phyloP scores from a whole-genome alignment of 2,888 invertebrate genomes.

The Atherix ibis region DNA sequence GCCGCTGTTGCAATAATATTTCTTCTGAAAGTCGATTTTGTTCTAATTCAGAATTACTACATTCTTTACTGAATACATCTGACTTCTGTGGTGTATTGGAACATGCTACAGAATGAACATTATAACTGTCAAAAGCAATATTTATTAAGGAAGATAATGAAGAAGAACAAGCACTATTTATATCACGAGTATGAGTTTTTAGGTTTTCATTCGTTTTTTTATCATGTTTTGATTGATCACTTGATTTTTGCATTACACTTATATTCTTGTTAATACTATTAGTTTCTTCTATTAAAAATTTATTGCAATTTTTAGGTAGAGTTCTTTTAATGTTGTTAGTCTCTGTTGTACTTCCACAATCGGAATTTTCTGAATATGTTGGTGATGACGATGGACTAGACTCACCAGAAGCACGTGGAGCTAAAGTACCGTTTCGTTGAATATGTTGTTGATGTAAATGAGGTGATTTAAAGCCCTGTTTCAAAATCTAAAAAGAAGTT shows the following conservation, averaged over 20 bases:
- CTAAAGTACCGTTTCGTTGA: conserved; percentile 26
- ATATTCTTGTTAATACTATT: neutral
- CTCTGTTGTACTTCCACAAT: conserved; percentile 20
- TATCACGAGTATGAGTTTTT: conserved; percentile 11
- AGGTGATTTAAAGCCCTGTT: no score
- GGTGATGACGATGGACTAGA: conserved; percentile 33
- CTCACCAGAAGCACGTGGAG: conserved; percentile 32
- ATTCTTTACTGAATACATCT: no score
- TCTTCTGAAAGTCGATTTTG: conserved; percentile 4
- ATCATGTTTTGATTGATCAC: conserved; percentile 10
- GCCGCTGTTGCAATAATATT: neutral
- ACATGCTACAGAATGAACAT: neutral
- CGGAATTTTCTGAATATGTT: conserved; percentile 24
- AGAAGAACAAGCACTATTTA: conserved; percentile 16
- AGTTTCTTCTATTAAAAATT: no score
- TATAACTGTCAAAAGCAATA: neutral
- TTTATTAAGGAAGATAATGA: conserved; percentile 15
- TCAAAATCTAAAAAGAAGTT: no score
- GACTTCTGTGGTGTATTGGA: neutral
- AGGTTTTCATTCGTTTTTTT: conserved; percentile 10
- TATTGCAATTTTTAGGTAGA: no score
- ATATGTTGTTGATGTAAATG: no score
- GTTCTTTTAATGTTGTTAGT: no score
- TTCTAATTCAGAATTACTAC: no score
- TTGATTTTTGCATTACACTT: neutral